These are phyloP conservation scores for Anas georgica DNA, from an alignment of 2,797 vertebrate species.

Conservation along the genomic window DNA sequence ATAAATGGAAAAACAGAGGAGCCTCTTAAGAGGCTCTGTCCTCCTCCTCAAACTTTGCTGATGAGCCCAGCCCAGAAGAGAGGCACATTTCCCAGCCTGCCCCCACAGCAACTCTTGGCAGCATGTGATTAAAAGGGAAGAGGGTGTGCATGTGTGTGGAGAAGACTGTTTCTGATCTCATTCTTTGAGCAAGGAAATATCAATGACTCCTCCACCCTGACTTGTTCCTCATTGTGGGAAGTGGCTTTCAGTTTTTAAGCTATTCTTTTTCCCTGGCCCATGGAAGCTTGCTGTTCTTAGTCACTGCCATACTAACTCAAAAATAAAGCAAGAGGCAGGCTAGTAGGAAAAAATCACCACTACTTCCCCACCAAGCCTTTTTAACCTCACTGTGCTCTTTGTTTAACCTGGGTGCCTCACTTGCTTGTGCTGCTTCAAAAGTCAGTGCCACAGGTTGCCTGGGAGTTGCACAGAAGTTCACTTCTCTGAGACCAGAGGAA, in stretches of 20 bases:
- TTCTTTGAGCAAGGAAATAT: constrained; percentile 20
- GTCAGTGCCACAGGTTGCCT: neutral
- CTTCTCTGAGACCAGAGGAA: neutral
- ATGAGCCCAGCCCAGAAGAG: neutral
- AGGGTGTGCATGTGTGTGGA: neutral
- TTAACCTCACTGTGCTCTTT: rapidly evolving
- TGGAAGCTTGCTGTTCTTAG: neutral
- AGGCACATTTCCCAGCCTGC: neutral
- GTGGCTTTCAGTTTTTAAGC: neutral
- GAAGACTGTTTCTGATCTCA: constrained; percentile 10
- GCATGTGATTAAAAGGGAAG: neutral
- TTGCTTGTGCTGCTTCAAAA: neutral
- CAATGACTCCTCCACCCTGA: constrained; percentile 48
- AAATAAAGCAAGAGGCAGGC: neutral
- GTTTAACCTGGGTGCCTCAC: neutral
- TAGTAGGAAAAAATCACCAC: too few relatives aligned
- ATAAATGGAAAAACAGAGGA: neutral
- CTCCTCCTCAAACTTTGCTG: neutral
- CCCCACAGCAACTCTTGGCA: constrained; percentile 23
- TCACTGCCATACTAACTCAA: neutral
- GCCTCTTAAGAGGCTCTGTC: neutral
- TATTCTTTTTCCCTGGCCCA: neutral
- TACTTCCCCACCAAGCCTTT: too few relatives aligned
- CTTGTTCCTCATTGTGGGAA: constrained; percentile 45
- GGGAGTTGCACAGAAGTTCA: neutral